phyloP scores from a whole-genome alignment of 2,888 invertebrate species.

The Phyto melanocephala region DNA sequence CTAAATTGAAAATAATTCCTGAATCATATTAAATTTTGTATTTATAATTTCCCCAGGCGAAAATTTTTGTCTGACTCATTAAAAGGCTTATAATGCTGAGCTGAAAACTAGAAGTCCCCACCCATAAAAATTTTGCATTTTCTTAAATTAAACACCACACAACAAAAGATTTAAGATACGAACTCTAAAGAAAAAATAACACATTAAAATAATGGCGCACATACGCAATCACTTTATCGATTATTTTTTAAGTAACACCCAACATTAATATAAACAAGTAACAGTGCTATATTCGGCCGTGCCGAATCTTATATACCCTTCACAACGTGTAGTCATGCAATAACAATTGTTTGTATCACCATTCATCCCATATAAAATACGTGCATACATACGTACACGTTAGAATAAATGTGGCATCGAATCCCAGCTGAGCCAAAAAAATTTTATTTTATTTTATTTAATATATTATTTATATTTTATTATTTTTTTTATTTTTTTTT shows the following conservation, averaged over 20 bases:
- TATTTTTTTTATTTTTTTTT: too few species aligned
- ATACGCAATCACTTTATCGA: neutral
- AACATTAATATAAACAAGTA: too few species aligned
- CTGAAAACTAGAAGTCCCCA: neutral
- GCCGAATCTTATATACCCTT: too few species aligned
- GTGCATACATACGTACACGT: too few species aligned
- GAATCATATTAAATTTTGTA: neutral
- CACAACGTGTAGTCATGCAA: too few species aligned
- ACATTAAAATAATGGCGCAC: neutral
- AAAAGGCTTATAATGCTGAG: neutral
- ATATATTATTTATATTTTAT: too few species aligned
- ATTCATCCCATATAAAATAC: too few species aligned
- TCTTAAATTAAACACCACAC: neutral
- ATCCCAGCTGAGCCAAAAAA: too few species aligned
- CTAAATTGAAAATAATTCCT: neutral
- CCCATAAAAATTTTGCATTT: neutral
- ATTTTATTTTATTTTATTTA: too few species aligned
- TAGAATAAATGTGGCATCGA: too few species aligned
- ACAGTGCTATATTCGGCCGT: too few species aligned
- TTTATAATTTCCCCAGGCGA: neutral
- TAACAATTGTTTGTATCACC: too few species aligned
- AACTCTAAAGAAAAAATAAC: conserved; percentile 5
- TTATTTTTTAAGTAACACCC: neutral
- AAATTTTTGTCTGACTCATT: neutral
- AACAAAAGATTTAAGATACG: conserved; percentile 46